Conservation (phyloP, 2,797 vertebrate genomes). For the Lacerta viridis region DNA sequence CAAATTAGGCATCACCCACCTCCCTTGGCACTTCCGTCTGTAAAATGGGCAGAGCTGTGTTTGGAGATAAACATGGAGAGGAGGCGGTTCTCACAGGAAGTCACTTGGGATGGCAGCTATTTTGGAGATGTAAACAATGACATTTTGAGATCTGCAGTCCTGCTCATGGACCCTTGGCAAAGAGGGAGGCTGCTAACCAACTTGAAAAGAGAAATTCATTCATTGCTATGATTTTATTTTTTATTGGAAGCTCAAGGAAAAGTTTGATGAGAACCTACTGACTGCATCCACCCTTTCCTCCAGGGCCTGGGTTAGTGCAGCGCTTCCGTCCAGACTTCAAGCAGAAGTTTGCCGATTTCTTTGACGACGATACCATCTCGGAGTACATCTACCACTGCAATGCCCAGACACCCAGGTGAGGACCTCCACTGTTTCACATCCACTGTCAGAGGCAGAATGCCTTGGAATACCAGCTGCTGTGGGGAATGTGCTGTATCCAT, state of each 20-base stretch:
- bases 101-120: not conserved
- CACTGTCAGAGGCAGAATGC: no score
- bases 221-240: no score
- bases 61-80: not conserved
- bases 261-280: not conserved
- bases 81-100: not conserved
- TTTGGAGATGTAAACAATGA: not conserved
- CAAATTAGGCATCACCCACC: not conserved
- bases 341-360: conserved; percentile 90
- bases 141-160: not conserved
- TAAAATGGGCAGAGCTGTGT: not conserved
- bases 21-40: not conserved
- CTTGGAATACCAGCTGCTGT: no score
- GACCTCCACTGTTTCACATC: not conserved
- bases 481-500: no score
- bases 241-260: not conserved
- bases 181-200: not conserved
- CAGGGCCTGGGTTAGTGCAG: conserved; percentile 90
- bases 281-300: not conserved
- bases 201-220: not conserved
- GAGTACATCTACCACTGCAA: conserved; percentile 96
- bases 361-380: conserved; percentile 92
- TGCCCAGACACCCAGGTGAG: conserved; percentile 91
- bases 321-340: conserved; percentile 92
- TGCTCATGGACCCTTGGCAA: not conserved